These are phyloP conservation scores for Armadillidium nasatum DNA, from an alignment of 1,140 invertebrate species.

Conservation along the genomic window DNA sequence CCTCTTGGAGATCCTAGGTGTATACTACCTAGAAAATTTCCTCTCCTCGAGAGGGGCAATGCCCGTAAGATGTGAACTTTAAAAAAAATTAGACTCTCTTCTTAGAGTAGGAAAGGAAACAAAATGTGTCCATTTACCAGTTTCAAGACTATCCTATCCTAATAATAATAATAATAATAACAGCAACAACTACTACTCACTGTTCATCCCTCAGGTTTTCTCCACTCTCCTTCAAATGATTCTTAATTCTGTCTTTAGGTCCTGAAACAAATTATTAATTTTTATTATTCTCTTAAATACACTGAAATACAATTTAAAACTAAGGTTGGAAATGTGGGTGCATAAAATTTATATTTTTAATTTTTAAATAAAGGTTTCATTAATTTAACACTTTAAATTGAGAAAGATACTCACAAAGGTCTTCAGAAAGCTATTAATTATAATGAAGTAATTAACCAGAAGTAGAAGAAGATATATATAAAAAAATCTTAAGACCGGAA, in stretches of 20 bases:
- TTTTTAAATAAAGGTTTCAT: background rate
- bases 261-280: background rate
- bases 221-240: background rate
- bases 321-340: background rate
- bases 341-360: background rate
- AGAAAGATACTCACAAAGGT: background rate
- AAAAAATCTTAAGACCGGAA: too few relatives aligned
- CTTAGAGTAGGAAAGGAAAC: too few relatives aligned
- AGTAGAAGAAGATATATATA: too few relatives aligned
- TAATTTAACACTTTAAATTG: background rate
- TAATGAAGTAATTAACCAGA: too few relatives aligned
- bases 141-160: too few relatives aligned
- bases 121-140: too few relatives aligned
- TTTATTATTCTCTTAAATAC: background rate
- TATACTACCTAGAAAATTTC: too few relatives aligned
- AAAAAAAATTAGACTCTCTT: too few relatives aligned
- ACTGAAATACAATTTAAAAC: too few relatives aligned
- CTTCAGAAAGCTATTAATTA: background rate
- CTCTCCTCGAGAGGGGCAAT: too few relatives aligned
- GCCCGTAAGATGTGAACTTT: too few relatives aligned
- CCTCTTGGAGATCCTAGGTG: too few relatives aligned
- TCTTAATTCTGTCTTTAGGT: background rate
- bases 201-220: background rate
- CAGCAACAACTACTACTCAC: background rate
- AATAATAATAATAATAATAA: constrained; percentile 9